phyloP scores from a whole-genome alignment of 2,113 vertebrate genomes.

The Syngnathus typhle region DNA sequence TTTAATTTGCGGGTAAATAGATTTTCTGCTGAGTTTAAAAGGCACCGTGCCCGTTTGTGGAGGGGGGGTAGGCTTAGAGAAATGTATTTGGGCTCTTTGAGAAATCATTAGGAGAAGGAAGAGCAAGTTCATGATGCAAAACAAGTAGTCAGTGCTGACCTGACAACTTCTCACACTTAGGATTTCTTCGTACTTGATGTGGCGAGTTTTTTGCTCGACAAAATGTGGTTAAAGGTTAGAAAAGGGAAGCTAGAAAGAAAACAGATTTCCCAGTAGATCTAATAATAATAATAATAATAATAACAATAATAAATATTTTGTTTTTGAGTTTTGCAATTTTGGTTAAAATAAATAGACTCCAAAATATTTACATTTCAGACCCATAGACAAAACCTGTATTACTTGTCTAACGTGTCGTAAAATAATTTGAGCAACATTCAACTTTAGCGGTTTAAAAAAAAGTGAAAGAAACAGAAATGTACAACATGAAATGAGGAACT shows the following conservation, averaged over 20 bases:
- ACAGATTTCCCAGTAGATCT: no score
- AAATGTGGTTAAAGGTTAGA: conserved; percentile 4
- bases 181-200: conserved; percentile 15
- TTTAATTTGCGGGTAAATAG: conserved; percentile 67
- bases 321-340: no score
- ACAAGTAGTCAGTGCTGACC: conserved; percentile 40
- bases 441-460: neutral
- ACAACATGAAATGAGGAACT: neutral
- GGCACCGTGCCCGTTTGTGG: conserved; percentile 38
- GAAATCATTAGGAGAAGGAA: conserved; percentile 47
- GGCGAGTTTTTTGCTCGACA: conserved; percentile 4
- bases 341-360: no score
- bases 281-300: no score
- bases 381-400: no score
- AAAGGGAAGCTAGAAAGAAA: neutral
- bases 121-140: conserved; percentile 28
- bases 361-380: no score
- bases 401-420: no score
- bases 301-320: no score
- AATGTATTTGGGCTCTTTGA: conserved; percentile 25
- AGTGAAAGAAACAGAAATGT: neutral
- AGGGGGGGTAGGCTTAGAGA: conserved; percentile 41
- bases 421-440: no score
- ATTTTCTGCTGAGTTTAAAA: conserved; percentile 68
- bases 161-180: conserved; percentile 18